Base-by-base conservation (phyloP, 2,113 vertebrate genomes). In the Vanacampus margaritifer region DNA sequence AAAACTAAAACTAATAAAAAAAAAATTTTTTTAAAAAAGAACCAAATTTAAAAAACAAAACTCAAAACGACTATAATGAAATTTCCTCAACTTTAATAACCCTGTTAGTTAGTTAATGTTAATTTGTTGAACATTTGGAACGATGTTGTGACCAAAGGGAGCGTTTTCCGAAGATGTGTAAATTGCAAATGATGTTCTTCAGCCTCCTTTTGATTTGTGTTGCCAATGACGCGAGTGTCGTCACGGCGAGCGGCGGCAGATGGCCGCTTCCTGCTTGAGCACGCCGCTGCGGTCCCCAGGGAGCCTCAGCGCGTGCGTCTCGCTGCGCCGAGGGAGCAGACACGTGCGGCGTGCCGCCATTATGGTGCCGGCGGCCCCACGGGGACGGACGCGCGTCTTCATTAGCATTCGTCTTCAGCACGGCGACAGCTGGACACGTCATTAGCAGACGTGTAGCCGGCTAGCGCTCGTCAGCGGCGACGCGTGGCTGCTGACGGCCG, bases 261-360 rank as follows among this genome's bases (percentile, higher is more conserved):
- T 87, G 82, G 82, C 53, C n/a, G 71, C 73, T 77, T 86, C 80
- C 72, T 83, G 75, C 82, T 79, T 78, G 63, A 70, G 73, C 69
- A 79, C 76, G 80, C 85, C 74, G 82, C 81, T 77, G n/a, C 79
- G 81, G 78, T 86, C 86, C 67, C 83, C 0, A 0, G 83, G 78
- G 86, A 85, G 11, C 26, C 3, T 65, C 51, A 54, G 56, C 10
- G 35, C 54, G 74, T 67, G 74, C 81, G 78, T 75, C 54, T 57
- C 32, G 46, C n/a, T 69, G 0, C 79, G 6, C 50, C 14, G 1
- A 41, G 11, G 39, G 7, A 41, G 39, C 39, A 41, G 6, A 11
- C 39, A 41, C 39, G 39, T 41, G 7, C 39, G 10, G 2, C 10
- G 28, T 32, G 11, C 39, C 5, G 37, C 51, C 11, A 28, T 68